These are phyloP conservation scores for Ctenosaura bakeri DNA, from an alignment of 2,797 vertebrate genomes.

Conservation along the genomic window DNA sequence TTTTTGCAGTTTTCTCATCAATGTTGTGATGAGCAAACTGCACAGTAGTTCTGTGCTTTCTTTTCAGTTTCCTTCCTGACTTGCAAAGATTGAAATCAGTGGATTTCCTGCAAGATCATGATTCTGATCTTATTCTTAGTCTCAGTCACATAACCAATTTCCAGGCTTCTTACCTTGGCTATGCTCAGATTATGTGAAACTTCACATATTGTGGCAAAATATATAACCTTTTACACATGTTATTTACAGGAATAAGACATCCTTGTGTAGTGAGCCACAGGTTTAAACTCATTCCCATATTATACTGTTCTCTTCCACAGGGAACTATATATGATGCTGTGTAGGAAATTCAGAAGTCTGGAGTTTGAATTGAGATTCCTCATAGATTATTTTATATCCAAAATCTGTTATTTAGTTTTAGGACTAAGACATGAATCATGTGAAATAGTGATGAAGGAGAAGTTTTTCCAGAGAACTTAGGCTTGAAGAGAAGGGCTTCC, in stretches of 20 bases:
- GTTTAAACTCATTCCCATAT: neutral
- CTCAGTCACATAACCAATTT: neutral
- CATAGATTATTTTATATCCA: too few relatives aligned
- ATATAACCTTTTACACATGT: neutral
- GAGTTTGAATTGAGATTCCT: neutral
- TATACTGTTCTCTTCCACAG: too few relatives aligned
- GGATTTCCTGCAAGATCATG: conserved; percentile 53
- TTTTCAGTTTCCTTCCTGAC: conserved; percentile 63
- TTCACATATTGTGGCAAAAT: neutral
- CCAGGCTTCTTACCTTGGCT: neutral
- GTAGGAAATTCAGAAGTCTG: neutral
- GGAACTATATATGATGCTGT: too few relatives aligned
- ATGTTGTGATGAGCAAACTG: conserved; percentile 33
- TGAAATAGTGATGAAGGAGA: neutral
- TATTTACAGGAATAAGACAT: too few relatives aligned
- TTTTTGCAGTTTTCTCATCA: conserved; percentile 31
- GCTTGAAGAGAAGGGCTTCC: neutral
- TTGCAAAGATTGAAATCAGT: conserved; percentile 36
- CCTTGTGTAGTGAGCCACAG: too few relatives aligned
- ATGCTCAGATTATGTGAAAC: neutral
- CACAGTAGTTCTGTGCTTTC: conserved; percentile 46
- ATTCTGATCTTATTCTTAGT: conserved; percentile 20
- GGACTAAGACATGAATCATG: neutral
- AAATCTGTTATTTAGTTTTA: neutral
- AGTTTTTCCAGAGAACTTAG: too few relatives aligned